Evolutionary conservation across 2,888 invertebrate species (phyloP).

Genomic region (Seira musarum): DNA sequence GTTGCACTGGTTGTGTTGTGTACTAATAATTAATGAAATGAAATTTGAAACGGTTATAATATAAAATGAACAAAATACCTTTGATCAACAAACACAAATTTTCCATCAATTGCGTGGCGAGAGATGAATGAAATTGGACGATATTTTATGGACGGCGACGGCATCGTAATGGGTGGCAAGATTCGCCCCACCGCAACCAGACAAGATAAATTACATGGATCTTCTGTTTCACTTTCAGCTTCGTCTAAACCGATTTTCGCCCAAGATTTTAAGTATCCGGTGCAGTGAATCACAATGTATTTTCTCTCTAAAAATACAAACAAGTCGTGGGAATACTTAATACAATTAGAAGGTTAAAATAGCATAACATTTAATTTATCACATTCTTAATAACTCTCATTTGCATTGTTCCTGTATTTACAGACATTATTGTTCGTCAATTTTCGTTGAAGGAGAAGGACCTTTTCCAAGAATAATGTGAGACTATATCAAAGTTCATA

Average conservation of each 20-base stretch:
- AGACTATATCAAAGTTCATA: too few species aligned
- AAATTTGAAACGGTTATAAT: background rate
- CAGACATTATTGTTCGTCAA: too few species aligned
- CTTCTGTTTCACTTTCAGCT: constrained; percentile 80
- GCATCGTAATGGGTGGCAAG: constrained; percentile 75
- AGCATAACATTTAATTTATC: too few species aligned
- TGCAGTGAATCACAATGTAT: constrained; percentile 92
- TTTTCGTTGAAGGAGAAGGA: too few species aligned
- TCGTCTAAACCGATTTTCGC: constrained; percentile 83
- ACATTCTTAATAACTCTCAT: too few species aligned
- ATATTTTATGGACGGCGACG: constrained; percentile 74
- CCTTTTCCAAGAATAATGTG: too few species aligned
- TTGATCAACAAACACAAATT: constrained; percentile 93
- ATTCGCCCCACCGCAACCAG: constrained; percentile 90
- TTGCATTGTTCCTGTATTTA: too few species aligned
- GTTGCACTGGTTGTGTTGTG: too few species aligned
- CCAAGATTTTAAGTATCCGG: constrained; percentile 95
- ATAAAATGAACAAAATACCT: constrained; percentile 76
- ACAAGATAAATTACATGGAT: constrained; percentile 84
- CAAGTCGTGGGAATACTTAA: too few species aligned
- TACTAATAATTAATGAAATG: too few species aligned
- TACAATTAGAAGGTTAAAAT: too few species aligned
- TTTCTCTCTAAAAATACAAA: constrained; percentile 89
- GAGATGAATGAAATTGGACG: constrained; percentile 85
- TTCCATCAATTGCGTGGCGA: constrained; percentile 90